These are phyloP conservation scores for Pseudochirops cupreus DNA, from an alignment of 2,797 vertebrate species.

Conservation along the genomic window DNA sequence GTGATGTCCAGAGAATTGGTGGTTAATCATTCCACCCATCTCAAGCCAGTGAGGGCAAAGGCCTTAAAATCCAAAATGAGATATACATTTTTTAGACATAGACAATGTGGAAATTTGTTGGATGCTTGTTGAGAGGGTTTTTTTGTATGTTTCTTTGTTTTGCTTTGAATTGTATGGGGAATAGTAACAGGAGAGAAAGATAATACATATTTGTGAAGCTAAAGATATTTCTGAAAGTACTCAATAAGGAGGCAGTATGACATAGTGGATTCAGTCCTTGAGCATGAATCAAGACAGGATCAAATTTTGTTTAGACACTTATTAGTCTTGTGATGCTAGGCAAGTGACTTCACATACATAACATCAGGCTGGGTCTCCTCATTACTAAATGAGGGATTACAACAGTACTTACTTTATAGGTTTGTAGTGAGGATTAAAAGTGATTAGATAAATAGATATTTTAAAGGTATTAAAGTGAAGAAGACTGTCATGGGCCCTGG, in stretches of 20 bases:
- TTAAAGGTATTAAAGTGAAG: neutral
- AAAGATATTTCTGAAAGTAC: neutral
- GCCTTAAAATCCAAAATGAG: neutral
- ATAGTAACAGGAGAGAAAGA: neutral
- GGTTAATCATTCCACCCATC: neutral
- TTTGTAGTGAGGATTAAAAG: neutral
- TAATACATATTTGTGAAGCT: neutral
- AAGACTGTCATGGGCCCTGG: neutral
- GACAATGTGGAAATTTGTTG: neutral
- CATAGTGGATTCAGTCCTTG: neutral
- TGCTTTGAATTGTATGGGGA: neutral
- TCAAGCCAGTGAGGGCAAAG: neutral
- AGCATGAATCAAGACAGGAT: neutral
- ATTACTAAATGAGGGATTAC: neutral
- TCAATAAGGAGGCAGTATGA: neutral
- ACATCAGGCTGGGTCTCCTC: neutral
- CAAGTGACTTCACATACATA: neutral
- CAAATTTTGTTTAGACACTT: neutral
- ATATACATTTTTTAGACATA: neutral
- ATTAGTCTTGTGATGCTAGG: neutral
- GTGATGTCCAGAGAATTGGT: neutral
- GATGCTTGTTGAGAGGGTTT: neutral
- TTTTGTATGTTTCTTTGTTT: neutral
- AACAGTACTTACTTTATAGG: neutral
- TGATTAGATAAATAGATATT: neutral